Base-by-base conservation (phyloP, 2,113 vertebrate genomes). In the Lasiurus cinereus region DNA sequence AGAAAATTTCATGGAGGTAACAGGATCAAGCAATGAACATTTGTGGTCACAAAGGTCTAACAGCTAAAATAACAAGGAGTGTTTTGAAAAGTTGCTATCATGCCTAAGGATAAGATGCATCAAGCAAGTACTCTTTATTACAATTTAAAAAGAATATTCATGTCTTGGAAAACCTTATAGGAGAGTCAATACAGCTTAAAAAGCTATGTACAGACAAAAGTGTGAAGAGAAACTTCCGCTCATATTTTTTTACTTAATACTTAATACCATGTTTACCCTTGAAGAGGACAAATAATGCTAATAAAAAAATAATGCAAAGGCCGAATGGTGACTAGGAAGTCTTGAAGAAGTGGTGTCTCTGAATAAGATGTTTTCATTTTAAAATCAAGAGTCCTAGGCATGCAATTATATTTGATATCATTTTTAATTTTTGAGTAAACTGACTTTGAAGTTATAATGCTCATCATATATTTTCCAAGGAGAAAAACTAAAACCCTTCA, bases 11-110 rank as follows among this genome's bases (percentile, higher is more conserved):
- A 54, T 21, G 31, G 50, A 88, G 94, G 73, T 4, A 5, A 82
- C 21, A 80, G 39, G 4, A 54, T 52, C 21, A 82, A 82, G 33
- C 62, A 90, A 86, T 31, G 64, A 82, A 4, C 88, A 11, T 43
- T 93, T 62, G 70, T 86, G 1, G 39, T 69, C 84, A 48, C 9
- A 5, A 52, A 79, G 59, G 69, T 97, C 21, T 27, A 66, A 48
- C 2, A n/a, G 54, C 43, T 72, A 72, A 84, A 93, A 29, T 50
- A 92, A 76, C 39, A 31, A 31, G 5, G 19, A 33, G 5, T 52
- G 43, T 70, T 96, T 90, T 96, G 33, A 96, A 95, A 31, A 82
- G 1, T 80, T 89, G n/a, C 10, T 69, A 2, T 66, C 15, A 73
- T 27, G 27, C 12, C 1, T 79, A 78, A 69, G 15, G 6, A 36